A percentile compares a stretch with the other conserved stretches of the same genome.
These are phyloP conservation scores for Scytalopus superciliaris DNA, from an alignment of 2,113 vertebrate genomes.

Conservation along the genomic window DNA sequence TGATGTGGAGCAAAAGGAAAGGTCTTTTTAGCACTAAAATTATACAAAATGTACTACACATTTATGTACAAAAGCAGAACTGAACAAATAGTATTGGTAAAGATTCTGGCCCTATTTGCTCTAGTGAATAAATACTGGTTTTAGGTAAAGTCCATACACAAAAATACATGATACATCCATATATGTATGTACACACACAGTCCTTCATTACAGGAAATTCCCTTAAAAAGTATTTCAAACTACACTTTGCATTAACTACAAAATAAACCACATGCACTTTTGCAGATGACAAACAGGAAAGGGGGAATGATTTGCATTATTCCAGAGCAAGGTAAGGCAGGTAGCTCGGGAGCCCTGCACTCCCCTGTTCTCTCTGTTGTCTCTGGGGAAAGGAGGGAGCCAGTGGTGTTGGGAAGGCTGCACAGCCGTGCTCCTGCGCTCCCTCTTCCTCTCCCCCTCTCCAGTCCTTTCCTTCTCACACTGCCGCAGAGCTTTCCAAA, in stretches of 20 bases:
- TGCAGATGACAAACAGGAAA: background rate
- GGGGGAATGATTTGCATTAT: background rate
- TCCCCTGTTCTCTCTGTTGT: background rate
- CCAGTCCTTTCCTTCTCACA: slow-evolving; percentile 39
- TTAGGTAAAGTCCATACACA: background rate
- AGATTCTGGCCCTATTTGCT: background rate
- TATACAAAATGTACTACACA: background rate
- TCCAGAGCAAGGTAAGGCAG: background rate
- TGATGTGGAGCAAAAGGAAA: background rate
- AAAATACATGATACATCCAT: background rate
- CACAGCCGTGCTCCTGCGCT: background rate
- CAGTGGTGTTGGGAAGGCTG: accelerated
- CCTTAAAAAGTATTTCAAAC: background rate
- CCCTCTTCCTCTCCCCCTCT: background rate
- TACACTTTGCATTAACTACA: background rate
- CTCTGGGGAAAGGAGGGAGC: background rate
- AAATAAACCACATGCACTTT: background rate
- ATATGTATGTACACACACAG: background rate
- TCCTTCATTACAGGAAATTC: background rate
- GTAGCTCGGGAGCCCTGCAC: background rate
- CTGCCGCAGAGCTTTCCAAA: slow-evolving; percentile 74
- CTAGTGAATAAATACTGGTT: background rate
- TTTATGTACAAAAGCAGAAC: background rate
- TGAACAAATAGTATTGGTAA: background rate
- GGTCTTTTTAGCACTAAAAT: background rate